Evolutionary conservation across 2,797 vertebrate species (phyloP).

Genomic region (Numenius phaeopus): DNA sequence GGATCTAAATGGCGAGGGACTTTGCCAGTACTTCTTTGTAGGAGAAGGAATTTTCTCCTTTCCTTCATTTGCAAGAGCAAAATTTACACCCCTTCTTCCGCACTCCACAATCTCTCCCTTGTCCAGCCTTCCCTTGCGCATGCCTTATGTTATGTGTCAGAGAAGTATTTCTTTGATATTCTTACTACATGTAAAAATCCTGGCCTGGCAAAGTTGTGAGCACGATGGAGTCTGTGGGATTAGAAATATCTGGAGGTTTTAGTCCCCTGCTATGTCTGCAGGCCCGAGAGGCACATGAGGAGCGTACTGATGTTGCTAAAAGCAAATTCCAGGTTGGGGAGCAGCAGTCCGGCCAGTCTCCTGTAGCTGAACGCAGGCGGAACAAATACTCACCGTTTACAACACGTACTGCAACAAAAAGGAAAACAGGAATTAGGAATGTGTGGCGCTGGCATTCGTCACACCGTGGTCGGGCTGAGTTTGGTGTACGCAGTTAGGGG

Average conservation of each 20-base stretch:
- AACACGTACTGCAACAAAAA: background rate
- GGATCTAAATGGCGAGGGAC: background rate
- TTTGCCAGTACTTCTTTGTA: background rate
- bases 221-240: background rate
- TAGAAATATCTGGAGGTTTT: background rate
- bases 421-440: background rate
- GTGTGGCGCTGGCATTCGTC: background rate
- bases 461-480: background rate
- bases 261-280: background rate
- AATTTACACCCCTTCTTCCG: background rate
- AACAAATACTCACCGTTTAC: background rate
- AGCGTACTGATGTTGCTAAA: background rate
- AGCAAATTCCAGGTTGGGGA: background rate
- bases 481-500: background rate
- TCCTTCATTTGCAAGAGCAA: background rate
- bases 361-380: background rate
- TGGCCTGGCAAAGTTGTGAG: background rate
- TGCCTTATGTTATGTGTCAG: background rate
- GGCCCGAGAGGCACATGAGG: background rate
- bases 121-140: background rate
- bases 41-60: background rate
- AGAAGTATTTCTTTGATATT: slow-evolving; percentile 23
- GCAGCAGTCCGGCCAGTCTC: background rate
- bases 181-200: background rate
- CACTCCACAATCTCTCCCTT: background rate